Evolutionary conservation across 2,113 vertebrate species (phyloP), one percentile per base, ranked within the genome.

Genomic region (Malurus alboscapulatus): DNA sequence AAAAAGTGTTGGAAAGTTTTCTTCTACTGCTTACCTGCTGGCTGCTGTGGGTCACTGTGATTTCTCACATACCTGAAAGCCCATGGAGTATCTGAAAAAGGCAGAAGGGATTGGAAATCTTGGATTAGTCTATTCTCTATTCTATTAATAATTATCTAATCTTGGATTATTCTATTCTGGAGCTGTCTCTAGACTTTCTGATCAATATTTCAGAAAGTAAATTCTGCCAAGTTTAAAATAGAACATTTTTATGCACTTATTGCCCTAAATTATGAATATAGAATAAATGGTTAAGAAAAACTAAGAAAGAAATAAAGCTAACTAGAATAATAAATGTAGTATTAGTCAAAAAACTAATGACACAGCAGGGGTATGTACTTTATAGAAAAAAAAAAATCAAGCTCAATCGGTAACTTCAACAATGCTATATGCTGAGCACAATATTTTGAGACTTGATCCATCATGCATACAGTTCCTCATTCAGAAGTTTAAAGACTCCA

Each of bases 21-120:
- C n/a, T 53, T 84, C 40, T 63, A n/a, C 19, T 58, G 50, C 34
- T 92, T 85, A 87, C 91, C 38, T 87, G 17, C 25, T 38, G 9
- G 21, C 34, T 79, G 24, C 51, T 82, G 29, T 36, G 34, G 22
- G 26, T 12, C 50, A 72, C n/a, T 5, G 36, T 45, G 25, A 72
- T 14, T 87, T 84, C 51, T 54, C 24, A 27, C 12, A 68, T 3
- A 34, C 5, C 18, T 47, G 29, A 51, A 72, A 71, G 32, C 84
- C 80, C 81, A 58, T 10, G 26, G 6, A 45, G 50, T 50, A 88
- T n/a, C 94, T 95, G 91, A 89, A 95, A 94, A 84, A 83, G 16
- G 17, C 38, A 91, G 9, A 89, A 72, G 3, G 8, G 17, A 65
- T 44, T 47, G 3, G 9, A 87, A 84, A 24, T 29, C 6, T 36